Evolutionary conservation across 1,140 invertebrate genomes (phyloP).

Genomic region (Neotoxoptera formosana): DNA sequence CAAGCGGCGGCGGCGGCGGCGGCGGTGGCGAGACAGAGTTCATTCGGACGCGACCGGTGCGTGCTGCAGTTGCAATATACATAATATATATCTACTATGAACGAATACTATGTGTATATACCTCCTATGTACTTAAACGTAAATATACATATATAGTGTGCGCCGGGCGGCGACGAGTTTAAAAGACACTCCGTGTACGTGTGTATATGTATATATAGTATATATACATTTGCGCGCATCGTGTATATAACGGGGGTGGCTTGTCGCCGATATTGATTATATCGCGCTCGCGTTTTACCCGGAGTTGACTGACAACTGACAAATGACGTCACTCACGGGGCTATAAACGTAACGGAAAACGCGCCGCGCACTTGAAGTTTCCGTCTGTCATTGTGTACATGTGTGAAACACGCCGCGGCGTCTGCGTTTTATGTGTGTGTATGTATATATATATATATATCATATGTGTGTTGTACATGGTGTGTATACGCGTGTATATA

Average conservation of each 20-base stretch:
- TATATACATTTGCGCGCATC: not conserved
- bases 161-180: not conserved
- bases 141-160: not conserved
- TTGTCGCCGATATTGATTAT: constrained; percentile 58
- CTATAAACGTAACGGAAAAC: constrained; percentile 53
- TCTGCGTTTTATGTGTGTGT: not conserved
- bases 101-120: too few relatives aligned
- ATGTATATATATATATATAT: not conserved
- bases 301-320: constrained; percentile 57
- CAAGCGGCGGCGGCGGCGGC: too few relatives aligned
- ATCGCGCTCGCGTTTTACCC: constrained; percentile 46
- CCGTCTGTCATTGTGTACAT: constrained; percentile 52
- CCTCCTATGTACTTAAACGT: not conserved
- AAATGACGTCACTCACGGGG: constrained; percentile 55
- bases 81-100: too few relatives aligned
- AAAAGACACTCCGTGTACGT: not conserved
- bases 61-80: not conserved
- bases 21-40: not conserved
- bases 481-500: not conserved
- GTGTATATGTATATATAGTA: not conserved
- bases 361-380: constrained; percentile 39
- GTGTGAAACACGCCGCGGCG: constrained; percentile 41
- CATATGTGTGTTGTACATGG: not conserved
- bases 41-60: not conserved
- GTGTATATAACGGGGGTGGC: not conserved